Evolutionary conservation across 2,797 vertebrate species (phyloP).

Genomic region (Nothura maculosa): DNA sequence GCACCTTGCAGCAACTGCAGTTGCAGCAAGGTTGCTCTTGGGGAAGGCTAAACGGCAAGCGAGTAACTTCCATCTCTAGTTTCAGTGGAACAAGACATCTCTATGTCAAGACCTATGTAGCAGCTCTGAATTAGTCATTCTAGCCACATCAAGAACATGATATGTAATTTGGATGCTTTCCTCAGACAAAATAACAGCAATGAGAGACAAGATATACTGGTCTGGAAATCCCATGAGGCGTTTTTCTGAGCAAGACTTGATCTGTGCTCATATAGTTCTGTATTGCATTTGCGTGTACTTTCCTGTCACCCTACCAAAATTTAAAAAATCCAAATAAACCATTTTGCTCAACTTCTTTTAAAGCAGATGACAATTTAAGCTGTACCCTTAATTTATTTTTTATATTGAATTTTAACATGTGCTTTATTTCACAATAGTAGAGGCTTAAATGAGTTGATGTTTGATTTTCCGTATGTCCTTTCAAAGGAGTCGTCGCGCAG

Average conservation of each 20-base stretch:
- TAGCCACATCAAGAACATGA: background rate
- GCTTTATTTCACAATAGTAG: background rate
- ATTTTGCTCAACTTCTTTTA: background rate
- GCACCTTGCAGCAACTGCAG: background rate
- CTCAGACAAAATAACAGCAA: background rate
- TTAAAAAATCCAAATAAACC: background rate
- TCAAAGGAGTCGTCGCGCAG: slow-evolving; percentile 90
- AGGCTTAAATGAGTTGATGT: background rate
- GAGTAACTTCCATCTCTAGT: background rate
- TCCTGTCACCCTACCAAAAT: background rate
- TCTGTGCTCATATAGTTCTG: background rate
- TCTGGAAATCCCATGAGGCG: accelerated
- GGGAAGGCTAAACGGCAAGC: background rate
- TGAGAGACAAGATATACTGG: background rate
- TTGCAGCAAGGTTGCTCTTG: background rate
- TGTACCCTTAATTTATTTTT: background rate
- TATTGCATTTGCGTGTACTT: background rate
- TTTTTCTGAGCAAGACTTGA: background rate
- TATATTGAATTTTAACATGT: background rate
- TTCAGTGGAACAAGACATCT: background rate
- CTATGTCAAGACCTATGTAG: background rate
- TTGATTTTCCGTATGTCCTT: slow-evolving; percentile 17
- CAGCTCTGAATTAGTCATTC: background rate
- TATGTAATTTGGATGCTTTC: background rate
- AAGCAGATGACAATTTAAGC: background rate